A percentile compares a stretch with the other conserved stretches of the same genome.
Conservation (phyloP, 2,113 vertebrate species). For the Lamprologus tigripictilis region DNA sequence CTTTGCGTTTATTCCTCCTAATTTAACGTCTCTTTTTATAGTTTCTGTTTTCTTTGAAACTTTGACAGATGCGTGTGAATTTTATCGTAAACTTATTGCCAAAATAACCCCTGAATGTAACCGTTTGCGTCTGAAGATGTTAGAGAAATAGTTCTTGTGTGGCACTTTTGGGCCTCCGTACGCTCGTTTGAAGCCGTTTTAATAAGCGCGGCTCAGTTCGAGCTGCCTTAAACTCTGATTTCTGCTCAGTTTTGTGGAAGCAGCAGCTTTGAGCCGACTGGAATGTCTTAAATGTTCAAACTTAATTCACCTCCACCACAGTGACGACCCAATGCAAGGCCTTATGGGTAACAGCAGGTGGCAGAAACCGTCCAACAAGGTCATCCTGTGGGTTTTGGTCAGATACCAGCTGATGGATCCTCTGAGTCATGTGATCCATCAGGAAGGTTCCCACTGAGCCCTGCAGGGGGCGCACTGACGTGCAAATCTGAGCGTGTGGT, state of each 20-base stretch:
- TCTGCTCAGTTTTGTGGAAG: background rate
- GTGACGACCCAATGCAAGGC: background rate
- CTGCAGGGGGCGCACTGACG: background rate
- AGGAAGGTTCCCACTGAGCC: background rate
- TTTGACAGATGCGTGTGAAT: accelerated
- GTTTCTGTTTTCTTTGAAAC: background rate
- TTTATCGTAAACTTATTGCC: background rate
- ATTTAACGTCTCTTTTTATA: background rate
- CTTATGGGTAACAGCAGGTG: background rate
- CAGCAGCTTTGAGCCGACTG: background rate
- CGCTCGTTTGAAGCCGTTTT: accelerated
- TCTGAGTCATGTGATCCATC: background rate
- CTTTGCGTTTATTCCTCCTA: background rate
- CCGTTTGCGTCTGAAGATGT: accelerated
- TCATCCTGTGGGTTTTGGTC: background rate
- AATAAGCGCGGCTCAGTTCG: accelerated
- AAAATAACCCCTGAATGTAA: background rate
- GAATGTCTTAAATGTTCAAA: background rate
- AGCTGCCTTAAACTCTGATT: background rate
- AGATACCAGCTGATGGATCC: background rate
- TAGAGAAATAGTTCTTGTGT: background rate
- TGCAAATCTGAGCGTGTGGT: background rate
- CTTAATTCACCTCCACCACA: background rate
- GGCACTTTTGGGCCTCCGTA: background rate
- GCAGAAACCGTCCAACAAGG: background rate